These are phyloP conservation scores for Brachionus angularis DNA, from an alignment of 1,140 invertebrate species.

Conservation along the genomic window DNA sequence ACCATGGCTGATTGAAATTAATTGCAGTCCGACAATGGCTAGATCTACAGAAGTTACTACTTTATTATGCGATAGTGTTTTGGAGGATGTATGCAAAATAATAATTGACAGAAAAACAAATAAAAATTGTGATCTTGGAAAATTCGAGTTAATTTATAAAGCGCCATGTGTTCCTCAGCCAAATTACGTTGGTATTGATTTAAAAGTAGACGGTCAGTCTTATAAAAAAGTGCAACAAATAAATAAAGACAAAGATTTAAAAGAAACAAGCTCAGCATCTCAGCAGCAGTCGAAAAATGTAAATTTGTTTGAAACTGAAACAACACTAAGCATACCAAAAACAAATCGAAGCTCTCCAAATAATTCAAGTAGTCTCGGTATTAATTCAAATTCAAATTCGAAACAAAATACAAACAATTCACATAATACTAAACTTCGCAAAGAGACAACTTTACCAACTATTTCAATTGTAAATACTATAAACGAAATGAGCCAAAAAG, in stretches of 20 bases:
- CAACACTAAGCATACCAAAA: neutral
- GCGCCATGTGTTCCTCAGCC: constrained; percentile 70
- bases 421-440: neutral
- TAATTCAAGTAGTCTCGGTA: too few relatives aligned
- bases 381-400: neutral
- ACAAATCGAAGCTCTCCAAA: too few relatives aligned
- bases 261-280: neutral
- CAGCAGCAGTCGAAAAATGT: neutral
- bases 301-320: neutral
- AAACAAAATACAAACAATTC: neutral
- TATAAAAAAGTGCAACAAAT: constrained; percentile 44
- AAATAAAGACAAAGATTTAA: neutral
- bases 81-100: constrained; percentile 88
- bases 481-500: constrained; percentile 16
- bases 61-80: constrained; percentile 74
- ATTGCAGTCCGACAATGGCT: constrained; percentile 84
- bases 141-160: constrained; percentile 77
- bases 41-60: constrained; percentile 81
- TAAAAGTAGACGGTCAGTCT: constrained; percentile 68
- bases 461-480: constrained; percentile 36
- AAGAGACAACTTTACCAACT: constrained; percentile 32
- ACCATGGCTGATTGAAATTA: constrained; percentile 89
- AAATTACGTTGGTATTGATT: constrained; percentile 73
- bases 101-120: constrained; percentile 75
- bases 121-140: constrained; percentile 73